phyloP scores from a whole-genome alignment of 2,888 invertebrate species.

The Melanostoma scalare region DNA sequence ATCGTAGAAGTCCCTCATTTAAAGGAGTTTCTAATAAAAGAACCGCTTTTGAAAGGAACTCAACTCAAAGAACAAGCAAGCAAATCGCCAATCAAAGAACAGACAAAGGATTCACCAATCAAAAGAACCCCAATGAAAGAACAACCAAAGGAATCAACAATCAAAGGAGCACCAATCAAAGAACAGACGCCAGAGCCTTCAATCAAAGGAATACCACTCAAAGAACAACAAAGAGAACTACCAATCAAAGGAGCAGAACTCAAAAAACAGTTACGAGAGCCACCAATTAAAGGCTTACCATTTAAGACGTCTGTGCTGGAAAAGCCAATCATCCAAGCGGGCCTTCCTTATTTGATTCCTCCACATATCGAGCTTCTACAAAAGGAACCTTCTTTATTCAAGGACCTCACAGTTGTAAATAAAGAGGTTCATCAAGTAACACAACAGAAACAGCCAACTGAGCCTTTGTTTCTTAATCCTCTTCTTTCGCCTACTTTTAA shows the following conservation, averaged over 20 bases:
- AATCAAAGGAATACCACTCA: background rate
- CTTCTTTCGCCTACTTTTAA: background rate
- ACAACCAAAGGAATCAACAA: too few species aligned
- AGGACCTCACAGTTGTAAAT: background rate
- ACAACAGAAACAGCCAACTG: background rate
- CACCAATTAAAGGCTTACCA: too few species aligned
- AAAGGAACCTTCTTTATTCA: background rate
- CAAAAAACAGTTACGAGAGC: too few species aligned
- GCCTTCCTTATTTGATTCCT: too few species aligned
- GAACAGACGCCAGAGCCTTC: background rate
- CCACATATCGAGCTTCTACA: background rate
- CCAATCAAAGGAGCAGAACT: too few species aligned
- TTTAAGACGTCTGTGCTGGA: too few species aligned
- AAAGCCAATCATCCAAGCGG: too few species aligned
- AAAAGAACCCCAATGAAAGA: too few species aligned
- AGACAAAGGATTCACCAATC: too few species aligned
- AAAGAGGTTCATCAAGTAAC: background rate
- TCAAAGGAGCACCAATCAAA: too few species aligned
- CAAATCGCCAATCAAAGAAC: too few species aligned
- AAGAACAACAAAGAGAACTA: background rate
- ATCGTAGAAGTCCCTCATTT: too few species aligned
- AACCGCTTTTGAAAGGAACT: background rate
- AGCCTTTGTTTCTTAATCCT: background rate
- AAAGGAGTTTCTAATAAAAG: background rate
- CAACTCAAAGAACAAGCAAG: background rate